phyloP scores from a whole-genome alignment of 2,797 vertebrate species.

The Oceanodroma leucorhoa region DNA sequence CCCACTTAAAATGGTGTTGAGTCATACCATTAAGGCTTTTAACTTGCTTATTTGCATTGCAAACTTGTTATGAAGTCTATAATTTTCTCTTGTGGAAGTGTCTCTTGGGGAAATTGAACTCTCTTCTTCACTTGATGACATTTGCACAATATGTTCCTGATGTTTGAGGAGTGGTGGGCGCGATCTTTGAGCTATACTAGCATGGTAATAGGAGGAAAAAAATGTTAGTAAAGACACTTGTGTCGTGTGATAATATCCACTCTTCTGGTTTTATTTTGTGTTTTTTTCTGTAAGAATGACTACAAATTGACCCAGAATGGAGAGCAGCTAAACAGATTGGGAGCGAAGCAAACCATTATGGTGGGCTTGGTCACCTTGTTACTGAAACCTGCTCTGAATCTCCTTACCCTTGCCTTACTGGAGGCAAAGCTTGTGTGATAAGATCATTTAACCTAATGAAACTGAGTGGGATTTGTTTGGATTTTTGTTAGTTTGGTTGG shows the following conservation, averaged over 20 bases:
- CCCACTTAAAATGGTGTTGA: constrained; percentile 39
- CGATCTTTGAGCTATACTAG: not conserved
- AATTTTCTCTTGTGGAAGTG: constrained; percentile 19
- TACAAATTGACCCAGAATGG: not conserved
- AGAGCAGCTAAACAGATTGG: not conserved
- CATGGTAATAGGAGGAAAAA: not conserved
- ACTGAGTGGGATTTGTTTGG: not conserved
- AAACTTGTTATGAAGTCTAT: constrained; percentile 27
- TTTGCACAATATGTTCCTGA: not conserved
- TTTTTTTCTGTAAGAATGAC: not conserved
- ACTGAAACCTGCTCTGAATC: not conserved
- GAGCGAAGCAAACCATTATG: not conserved
- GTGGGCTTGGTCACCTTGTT: not conserved
- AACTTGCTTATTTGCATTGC: constrained; percentile 52
- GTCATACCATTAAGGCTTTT: constrained; percentile 50
- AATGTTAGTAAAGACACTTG: not conserved
- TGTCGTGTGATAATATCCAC: not conserved
- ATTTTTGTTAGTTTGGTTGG: not conserved
- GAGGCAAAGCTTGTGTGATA: not conserved
- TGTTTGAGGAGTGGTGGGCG: not conserved
- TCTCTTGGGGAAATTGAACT: constrained; percentile 42
- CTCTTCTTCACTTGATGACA: not conserved
- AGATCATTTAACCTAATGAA: not conserved
- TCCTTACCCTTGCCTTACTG: not conserved
- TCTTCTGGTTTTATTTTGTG: not conserved